Percentiles rank a stretch among this genome's conserved stretches.
Evolutionary conservation across 1,140 invertebrate genomes (phyloP).

Genomic region (Drosophila mauritiana): DNA sequence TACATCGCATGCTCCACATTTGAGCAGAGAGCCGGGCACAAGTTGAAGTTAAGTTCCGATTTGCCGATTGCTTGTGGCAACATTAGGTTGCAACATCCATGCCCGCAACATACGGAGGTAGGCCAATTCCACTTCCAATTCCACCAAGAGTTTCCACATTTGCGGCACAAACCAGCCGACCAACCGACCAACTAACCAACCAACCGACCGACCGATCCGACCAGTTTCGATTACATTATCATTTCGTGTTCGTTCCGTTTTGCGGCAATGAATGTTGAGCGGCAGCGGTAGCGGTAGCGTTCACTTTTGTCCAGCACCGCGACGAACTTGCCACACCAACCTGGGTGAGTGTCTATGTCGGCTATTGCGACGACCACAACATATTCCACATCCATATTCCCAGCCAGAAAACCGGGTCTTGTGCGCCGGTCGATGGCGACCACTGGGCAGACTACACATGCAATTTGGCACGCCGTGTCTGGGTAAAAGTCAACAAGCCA

Average conservation of each 20-base stretch:
- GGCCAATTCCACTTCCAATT: conserved; percentile 52
- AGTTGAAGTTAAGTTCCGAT: conserved; percentile 72
- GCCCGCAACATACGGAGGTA: conserved; percentile 21
- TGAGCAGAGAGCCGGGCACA: conserved; percentile 30
- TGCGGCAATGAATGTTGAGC: conserved; percentile 74
- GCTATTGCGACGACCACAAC: conserved; percentile 21
- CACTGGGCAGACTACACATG: conserved; percentile 31
- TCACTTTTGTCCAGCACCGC: conserved; percentile 69
- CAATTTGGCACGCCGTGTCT: conserved; percentile 27
- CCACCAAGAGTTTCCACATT: conserved; percentile 69
- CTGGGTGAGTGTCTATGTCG: conserved; percentile 72
- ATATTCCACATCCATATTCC: background rate
- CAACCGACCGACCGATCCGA: conserved; percentile 49
- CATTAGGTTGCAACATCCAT: conserved; percentile 40
- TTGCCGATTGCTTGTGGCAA: conserved; percentile 20
- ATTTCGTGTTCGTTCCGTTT: conserved; percentile 74
- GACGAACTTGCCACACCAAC: conserved; percentile 75
- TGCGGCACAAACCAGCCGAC: conserved; percentile 23
- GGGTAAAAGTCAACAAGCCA: conserved; percentile 66
- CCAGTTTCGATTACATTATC: conserved; percentile 82
- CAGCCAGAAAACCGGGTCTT: background rate
- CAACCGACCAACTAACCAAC: background rate
- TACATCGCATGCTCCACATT: conserved; percentile 47
- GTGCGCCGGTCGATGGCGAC: conserved; percentile 18
- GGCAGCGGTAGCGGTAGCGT: conserved; percentile 45